phyloP scores from a whole-genome alignment of 2,888 invertebrate species.

The Idaea dimidiata region DNA sequence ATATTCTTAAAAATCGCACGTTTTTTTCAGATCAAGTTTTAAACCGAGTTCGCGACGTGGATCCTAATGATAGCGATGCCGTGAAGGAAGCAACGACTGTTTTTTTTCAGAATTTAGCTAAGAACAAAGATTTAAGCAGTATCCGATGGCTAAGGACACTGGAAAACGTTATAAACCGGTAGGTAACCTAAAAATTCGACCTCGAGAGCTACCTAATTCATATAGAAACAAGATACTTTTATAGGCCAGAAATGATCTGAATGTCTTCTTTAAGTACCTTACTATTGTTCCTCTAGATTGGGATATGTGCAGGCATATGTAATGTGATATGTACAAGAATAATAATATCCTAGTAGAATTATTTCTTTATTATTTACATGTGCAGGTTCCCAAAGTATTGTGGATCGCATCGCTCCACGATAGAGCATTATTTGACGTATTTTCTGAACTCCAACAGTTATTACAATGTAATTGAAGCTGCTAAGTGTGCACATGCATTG shows the following conservation, averaged over 20 bases:
- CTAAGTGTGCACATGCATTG: constrained; percentile 65
- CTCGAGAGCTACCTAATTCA: too few relatives aligned
- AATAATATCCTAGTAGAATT: too few relatives aligned
- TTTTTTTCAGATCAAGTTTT: constrained; percentile 61
- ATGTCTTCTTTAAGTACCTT: too few relatives aligned
- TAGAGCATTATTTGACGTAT: constrained; percentile 51
- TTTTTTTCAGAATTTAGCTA: constrained; percentile 57
- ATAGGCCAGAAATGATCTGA: too few relatives aligned
- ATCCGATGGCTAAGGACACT: constrained; percentile 54
- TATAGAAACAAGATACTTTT: too few relatives aligned
- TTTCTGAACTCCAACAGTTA: constrained; percentile 53
- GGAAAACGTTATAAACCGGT: constrained; percentile 63
- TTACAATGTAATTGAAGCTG: constrained; percentile 60
- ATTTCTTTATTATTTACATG: constrained; percentile 13
- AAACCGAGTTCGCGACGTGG: constrained; percentile 57
- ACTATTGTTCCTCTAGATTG: too few relatives aligned
- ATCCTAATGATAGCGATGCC: constrained; percentile 62
- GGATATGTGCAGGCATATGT: too few relatives aligned
- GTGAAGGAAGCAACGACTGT: constrained; percentile 56
- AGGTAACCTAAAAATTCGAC: constrained; percentile 44
- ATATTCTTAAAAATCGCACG: constrained; percentile 5
- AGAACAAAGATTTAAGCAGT: constrained; percentile 44
- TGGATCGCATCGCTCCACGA: constrained; percentile 53
- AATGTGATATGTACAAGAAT: too few relatives aligned
- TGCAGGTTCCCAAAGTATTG: constrained; percentile 68